These are phyloP conservation scores for Papilio machaon DNA, from an alignment of 1,140 invertebrate genomes.

Conservation along the genomic window DNA sequence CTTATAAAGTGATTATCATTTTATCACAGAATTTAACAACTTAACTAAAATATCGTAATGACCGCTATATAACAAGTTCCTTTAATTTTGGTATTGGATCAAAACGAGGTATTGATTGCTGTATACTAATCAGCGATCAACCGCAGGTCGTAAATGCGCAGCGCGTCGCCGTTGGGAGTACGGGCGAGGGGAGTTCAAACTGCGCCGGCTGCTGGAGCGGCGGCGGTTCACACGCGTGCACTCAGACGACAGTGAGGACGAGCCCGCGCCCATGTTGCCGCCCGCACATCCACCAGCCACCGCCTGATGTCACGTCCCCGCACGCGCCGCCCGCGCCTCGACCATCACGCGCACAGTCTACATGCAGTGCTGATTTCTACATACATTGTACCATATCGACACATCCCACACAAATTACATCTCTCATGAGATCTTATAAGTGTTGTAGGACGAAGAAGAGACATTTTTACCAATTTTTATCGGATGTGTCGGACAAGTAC, in stretches of 20 bases:
- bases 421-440: background rate
- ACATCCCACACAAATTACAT: background rate
- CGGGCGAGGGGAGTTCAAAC: conserved; percentile 77
- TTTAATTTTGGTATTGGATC: background rate
- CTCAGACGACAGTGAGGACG: conserved; percentile 79
- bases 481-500: background rate
- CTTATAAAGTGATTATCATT: no score
- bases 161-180: conserved; percentile 79
- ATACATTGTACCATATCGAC: no score
- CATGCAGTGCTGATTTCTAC: background rate
- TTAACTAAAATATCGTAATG: no score
- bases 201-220: conserved; percentile 73
- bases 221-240: conserved; percentile 78
- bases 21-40: no score
- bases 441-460: no score
- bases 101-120: background rate
- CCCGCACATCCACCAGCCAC: conserved; percentile 59
- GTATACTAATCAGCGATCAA: conserved; percentile 4
- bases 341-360: conserved; percentile 17
- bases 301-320: conserved; percentile 50
- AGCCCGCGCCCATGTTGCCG: conserved; percentile 78
- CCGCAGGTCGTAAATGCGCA: conserved; percentile 66
- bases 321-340: conserved; percentile 16
- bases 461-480: background rate
- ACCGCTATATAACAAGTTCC: no score